Evolutionary conservation across 2,888 invertebrate genomes (phyloP).

Genomic region (Mesochorus sp.): DNA sequence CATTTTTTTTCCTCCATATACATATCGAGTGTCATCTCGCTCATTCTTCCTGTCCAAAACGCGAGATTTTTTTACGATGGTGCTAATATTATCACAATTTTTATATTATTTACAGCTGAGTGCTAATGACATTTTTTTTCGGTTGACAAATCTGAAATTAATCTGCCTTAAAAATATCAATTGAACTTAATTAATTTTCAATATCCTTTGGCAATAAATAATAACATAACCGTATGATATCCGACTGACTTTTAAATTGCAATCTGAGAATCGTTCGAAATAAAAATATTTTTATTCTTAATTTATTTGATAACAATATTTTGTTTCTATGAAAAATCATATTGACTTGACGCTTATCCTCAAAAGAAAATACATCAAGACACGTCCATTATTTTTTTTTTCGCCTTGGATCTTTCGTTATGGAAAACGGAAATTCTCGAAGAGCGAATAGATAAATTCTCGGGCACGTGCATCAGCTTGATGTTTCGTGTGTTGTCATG

Average conservation of each 20-base stretch:
- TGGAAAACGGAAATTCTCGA: not conserved
- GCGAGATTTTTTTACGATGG: constrained; percentile 7
- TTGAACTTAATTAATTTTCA: no score
- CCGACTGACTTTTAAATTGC: no score
- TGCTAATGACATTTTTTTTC: not conserved
- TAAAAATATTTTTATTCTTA: no score
- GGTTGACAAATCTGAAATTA: not conserved
- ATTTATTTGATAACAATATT: no score
- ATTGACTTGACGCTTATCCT: no score
- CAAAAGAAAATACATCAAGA: no score
- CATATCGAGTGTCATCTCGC: constrained; percentile 14
- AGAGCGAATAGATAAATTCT: not conserved
- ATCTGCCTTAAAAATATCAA: not conserved
- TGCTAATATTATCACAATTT: constrained; percentile 33
- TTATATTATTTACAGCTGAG: not conserved
- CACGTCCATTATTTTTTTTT: no score
- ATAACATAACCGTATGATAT: no score
- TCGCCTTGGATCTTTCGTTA: no score
- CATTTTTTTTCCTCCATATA: constrained; percentile 9
- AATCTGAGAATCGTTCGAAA: no score
- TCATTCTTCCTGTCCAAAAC: constrained; percentile 14
- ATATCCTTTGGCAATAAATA: no score
- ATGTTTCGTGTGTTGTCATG: not conserved
- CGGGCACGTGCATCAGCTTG: not conserved
- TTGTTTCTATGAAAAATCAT: no score